Conservation (phyloP, 64 coral and sea anemone species). For the Pocillopora verrucosa region DNA sequence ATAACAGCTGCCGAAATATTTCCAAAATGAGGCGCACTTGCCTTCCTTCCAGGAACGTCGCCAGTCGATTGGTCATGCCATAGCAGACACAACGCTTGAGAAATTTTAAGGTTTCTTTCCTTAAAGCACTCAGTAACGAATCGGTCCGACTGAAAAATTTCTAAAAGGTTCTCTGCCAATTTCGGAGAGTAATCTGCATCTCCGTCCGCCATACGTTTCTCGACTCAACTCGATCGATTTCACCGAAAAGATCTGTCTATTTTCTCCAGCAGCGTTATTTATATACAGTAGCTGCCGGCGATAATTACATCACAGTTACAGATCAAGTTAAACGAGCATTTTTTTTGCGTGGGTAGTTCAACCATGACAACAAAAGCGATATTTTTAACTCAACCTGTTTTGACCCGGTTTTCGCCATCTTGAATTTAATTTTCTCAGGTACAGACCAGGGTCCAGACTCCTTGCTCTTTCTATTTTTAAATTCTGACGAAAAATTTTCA, state of each 20-base stretch:
- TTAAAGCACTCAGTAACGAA: constrained; percentile 64
- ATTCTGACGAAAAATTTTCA: neutral
- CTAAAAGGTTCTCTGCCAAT: constrained; percentile 46
- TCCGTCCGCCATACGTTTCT: constrained; percentile 22
- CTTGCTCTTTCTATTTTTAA: neutral
- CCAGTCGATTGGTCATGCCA: constrained; percentile 64
- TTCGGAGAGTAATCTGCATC: constrained; percentile 56
- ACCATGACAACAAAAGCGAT: neutral
- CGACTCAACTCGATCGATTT: neutral
- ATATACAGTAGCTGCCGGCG: neutral
- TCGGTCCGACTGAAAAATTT: constrained; percentile 55
- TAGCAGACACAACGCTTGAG: constrained; percentile 73
- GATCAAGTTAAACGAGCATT: neutral
- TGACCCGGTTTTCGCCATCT: neutral
- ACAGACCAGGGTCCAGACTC: neutral
- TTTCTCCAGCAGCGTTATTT: neutral
- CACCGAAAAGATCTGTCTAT: neutral
- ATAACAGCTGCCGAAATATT: constrained; percentile 41
- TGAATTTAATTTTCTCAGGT: neutral
- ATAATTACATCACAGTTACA: neutral
- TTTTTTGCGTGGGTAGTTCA: neutral
- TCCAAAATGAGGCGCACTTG: constrained; percentile 17
- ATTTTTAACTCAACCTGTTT: neutral
- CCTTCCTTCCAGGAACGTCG: constrained; percentile 54
- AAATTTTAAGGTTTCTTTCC: constrained; percentile 53